A percentile compares a stretch with the other conserved stretches of the same genome.
These are phyloP conservation scores for Ectropis grisescens DNA, from an alignment of 1,140 invertebrate genomes.

Conservation along the genomic window DNA sequence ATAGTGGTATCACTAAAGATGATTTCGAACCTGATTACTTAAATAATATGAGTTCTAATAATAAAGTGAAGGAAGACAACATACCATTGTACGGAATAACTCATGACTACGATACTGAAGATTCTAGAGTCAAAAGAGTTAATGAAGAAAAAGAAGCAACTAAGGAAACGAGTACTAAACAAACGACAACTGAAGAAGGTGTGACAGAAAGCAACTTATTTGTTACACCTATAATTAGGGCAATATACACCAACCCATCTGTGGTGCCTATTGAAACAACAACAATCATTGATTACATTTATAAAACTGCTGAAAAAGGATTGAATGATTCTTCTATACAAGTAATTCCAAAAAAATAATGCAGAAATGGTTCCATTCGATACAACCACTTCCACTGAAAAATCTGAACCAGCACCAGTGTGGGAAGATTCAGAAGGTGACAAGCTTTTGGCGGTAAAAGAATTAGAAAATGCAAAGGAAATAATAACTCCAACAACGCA, in stretches of 20 bases:
- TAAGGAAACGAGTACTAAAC: conserved; percentile 5
- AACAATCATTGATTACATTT: conserved; percentile 43
- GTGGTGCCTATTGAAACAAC: conserved; percentile 25
- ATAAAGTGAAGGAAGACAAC: conserved; percentile 35
- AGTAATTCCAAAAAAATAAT: too few relatives aligned
- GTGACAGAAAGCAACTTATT: too few relatives aligned
- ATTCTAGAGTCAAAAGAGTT: conserved; percentile 48
- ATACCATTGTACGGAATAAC: conserved; percentile 39
- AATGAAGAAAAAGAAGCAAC: conserved; percentile 36
- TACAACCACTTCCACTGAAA: background rate
- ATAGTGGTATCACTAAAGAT: conserved; percentile 28
- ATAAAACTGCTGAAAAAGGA: conserved; percentile 25
- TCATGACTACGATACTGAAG: conserved; percentile 50
- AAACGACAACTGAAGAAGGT: conserved; percentile 6
- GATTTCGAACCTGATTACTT: conserved; percentile 59
- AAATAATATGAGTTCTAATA: conserved; percentile 35
- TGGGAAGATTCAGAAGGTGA: conserved; percentile 46
- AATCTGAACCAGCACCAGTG: conserved; percentile 39
- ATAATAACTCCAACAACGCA: too few relatives aligned
- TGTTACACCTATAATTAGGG: too few relatives aligned
- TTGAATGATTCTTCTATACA: too few relatives aligned
- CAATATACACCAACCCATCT: too few relatives aligned
- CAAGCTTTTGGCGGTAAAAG: conserved; percentile 15
- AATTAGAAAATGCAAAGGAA: too few relatives aligned
- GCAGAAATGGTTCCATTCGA: too few relatives aligned